Evolutionary conservation across 2,888 invertebrate species (phyloP).

Genomic region (Serripes groenlandicus): DNA sequence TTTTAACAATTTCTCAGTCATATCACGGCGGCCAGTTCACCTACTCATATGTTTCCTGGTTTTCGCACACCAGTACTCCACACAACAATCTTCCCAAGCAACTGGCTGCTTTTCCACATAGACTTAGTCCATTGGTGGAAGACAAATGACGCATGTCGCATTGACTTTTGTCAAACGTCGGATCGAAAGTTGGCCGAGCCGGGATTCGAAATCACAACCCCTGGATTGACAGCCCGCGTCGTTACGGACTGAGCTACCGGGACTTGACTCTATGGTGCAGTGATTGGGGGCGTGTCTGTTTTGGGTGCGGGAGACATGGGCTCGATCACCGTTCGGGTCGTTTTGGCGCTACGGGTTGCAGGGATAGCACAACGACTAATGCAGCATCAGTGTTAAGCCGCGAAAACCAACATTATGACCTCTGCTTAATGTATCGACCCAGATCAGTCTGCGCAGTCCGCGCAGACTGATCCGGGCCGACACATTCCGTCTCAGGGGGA

Average conservation of each 20-base stretch:
- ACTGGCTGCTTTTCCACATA: background rate
- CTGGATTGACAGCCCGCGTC: background rate
- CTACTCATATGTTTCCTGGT: background rate
- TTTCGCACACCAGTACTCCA: background rate
- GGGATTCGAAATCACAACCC: background rate
- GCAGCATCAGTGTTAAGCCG: too few species aligned
- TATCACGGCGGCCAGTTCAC: background rate
- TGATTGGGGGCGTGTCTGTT: too few species aligned
- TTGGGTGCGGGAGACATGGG: too few species aligned
- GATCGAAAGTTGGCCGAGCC: background rate
- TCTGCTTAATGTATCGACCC: too few species aligned
- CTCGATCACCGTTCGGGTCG: too few species aligned
- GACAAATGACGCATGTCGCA: background rate
- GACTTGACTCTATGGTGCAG: background rate
- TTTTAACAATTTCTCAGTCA: background rate
- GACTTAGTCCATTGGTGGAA: background rate
- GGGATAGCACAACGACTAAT: too few species aligned
- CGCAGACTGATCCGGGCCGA: too few species aligned
- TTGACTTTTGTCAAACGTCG: background rate
- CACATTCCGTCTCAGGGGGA: too few species aligned
- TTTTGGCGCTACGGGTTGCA: too few species aligned
- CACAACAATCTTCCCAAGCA: background rate
- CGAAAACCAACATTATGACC: too few species aligned
- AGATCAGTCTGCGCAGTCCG: too few species aligned
- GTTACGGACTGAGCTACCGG: background rate